Base-by-base conservation (phyloP, 2,113 vertebrate species). In the Lycaon pictus region DNA sequence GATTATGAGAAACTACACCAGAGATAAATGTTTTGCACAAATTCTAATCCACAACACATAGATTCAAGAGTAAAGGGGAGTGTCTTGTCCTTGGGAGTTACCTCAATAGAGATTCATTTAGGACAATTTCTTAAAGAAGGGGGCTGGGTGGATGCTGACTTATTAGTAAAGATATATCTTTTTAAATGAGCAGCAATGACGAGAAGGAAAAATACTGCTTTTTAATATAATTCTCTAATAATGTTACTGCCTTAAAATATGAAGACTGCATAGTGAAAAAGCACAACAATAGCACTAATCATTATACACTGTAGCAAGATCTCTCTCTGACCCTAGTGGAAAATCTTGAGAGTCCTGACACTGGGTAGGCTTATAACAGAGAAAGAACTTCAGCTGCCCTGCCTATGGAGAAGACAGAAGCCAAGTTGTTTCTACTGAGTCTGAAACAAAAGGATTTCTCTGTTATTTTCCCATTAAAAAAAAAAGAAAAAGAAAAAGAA, bases 161-260 rank as follows among this genome's bases (percentile, higher is more conserved):
- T 72, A 69, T 58, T 96, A 79, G 48, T 56, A 63, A 85, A 88
- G 69, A 25, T 17, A 43, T 23, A 51, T 82, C 43, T 82, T 67
- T 89, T 81, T 51, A 29, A 89, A 93, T 67, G 67, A 77, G 11
- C n/a, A 90, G 55, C n/a, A 56, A 83, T 60, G 60, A 58, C 23
- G 72, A 56, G 29, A 83, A 79, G n/a, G 74, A 11, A 87, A 96
- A 95, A 72, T 29, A n/a, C 20, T 81, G 10, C n/a, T 95, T 25
- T 87, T 94, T 94, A 94, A 79, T 35, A 16, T 76, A 87, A 51
- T 65, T 90, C 72, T 93, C 63, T 62, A 63, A 83, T 85, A 79
- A 29, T n/a, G 35, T 55, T 79, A 71, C 22, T 76, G n/a, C 16
- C 65, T 92, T 95, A 89, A 86, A 89, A 55, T 71, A 82, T 13